phyloP scores from a whole-genome alignment of 2,797 vertebrate species.

The Eulemur coronatus region DNA sequence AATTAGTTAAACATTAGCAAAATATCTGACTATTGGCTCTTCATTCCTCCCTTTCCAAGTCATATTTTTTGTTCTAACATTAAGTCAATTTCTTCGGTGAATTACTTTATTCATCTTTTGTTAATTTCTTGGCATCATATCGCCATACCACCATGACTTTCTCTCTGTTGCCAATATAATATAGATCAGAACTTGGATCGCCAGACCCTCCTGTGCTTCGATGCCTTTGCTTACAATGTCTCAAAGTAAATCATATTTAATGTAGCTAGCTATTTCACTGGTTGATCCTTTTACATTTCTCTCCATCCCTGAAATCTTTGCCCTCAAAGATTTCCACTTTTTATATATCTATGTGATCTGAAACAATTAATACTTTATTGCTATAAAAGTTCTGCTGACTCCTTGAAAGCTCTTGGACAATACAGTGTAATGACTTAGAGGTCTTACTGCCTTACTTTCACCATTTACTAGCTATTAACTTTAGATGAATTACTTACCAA shows the following conservation, averaged over 20 bases:
- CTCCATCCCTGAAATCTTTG: background rate
- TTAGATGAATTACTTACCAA: constrained; percentile 1
- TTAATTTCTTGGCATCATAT: background rate
- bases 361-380: background rate
- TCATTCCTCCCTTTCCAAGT: background rate
- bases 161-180: background rate
- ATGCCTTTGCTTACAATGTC: background rate
- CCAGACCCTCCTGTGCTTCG: background rate
- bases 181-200: background rate
- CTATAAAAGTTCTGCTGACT: background rate
- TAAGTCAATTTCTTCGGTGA: background rate
- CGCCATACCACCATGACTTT: background rate
- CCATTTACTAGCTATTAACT: background rate
- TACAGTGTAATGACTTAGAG: background rate
- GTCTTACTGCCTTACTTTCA: background rate
- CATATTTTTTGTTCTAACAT: background rate
- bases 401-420: background rate
- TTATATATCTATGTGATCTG: background rate
- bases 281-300: background rate
- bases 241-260: background rate
- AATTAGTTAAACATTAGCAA: background rate
- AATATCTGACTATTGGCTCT: background rate
- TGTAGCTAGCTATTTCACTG: background rate
- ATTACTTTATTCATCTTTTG: background rate
- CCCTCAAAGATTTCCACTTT: background rate